Evolutionary conservation across 2,888 invertebrate species (phyloP), one percentile per base, ranked within the genome.

Genomic region (Parasteatoda lunata): DNA sequence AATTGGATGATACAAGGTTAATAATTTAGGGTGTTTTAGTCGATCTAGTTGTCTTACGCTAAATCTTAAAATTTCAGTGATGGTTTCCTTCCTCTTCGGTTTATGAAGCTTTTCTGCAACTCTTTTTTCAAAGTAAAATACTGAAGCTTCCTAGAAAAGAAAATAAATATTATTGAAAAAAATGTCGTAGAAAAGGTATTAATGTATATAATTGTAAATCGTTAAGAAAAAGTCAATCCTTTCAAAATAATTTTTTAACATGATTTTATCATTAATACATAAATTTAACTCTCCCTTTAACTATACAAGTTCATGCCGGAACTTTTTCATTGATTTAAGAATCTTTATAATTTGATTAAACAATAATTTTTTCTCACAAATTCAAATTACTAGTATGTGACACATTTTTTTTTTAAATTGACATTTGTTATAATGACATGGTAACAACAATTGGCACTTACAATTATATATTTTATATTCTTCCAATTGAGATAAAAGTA

Each of bases 91-190:
- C 85, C 97, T 94, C 90, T 97, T 96, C 4, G 97, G 97, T 91
- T 97, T 98, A 93, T 96, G 97, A 68, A 98, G 93, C 91, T 97
- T 98, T 91, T 98, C 98, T 0, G 96, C 97, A 82, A 95, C 95
- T 89, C 96, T 95, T 92, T 98, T 98, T 92, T 98, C 98, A 92
- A 98, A 97, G 83, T 97, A 94, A 93, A 98, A 98, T 89, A 98
- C 95, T 0, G 98, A 97, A 89, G 96, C 97, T 93, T 97, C 97
- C 98, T 98, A 94, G 92, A 89, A 90, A 89, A 89, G 89, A 89
- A 84, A 88, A 48, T 48, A 15, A 15, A 15, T 52, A 59, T 59
- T 59, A 59, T 59, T 59, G 59, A 13, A 7, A 59, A 59, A 13
- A 30, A 30, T 30, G 2, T 2, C 30, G 30, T 30, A 30, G 30